Conservation (phyloP, 2,797 vertebrate genomes). For the Oreonectes daqikongensis region DNA sequence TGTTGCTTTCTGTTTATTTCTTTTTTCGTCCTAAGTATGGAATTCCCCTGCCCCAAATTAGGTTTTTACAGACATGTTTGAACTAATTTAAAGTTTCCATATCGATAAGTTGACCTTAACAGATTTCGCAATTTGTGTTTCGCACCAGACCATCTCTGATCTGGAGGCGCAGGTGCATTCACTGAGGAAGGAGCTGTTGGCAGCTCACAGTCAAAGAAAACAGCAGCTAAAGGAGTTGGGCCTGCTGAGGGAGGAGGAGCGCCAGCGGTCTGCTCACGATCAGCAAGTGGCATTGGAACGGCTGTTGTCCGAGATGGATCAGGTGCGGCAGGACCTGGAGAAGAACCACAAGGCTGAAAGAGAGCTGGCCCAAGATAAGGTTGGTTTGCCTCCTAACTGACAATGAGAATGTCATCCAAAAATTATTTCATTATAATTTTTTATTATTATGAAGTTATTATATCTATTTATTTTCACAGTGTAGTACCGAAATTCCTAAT, state of each 20-base stretch:
- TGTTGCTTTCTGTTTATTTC: not conserved
- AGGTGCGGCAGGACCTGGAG: slow-evolving; percentile 75
- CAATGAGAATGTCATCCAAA: too few species aligned
- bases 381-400: slow-evolving; percentile 62
- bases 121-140: slow-evolving; percentile 5
- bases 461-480: too few species aligned
- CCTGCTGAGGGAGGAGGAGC: slow-evolving; percentile 83
- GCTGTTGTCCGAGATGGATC: slow-evolving; percentile 81
- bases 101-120: not conserved
- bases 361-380: slow-evolving; percentile 82
- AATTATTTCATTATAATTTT: too few species aligned
- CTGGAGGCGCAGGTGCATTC: slow-evolving; percentile 81
- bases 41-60: slow-evolving; percentile 17
- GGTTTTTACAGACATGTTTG: slow-evolving; percentile 16
- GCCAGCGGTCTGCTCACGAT: slow-evolving; percentile 73
- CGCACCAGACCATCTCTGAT: slow-evolving; percentile 75
- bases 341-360: slow-evolving; percentile 76
- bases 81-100: not conserved
- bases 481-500: too few species aligned
- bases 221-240: slow-evolving; percentile 86
- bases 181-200: slow-evolving; percentile 82
- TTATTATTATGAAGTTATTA: too few species aligned
- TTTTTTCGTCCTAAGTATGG: not conserved
- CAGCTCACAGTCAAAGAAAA: slow-evolving; percentile 76
- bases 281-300: slow-evolving; percentile 76